Percentiles rank a stretch among this genome's conserved stretches.
Conservation (phyloP, 2,113 vertebrate species). For the Puntigrus tetrazona region DNA sequence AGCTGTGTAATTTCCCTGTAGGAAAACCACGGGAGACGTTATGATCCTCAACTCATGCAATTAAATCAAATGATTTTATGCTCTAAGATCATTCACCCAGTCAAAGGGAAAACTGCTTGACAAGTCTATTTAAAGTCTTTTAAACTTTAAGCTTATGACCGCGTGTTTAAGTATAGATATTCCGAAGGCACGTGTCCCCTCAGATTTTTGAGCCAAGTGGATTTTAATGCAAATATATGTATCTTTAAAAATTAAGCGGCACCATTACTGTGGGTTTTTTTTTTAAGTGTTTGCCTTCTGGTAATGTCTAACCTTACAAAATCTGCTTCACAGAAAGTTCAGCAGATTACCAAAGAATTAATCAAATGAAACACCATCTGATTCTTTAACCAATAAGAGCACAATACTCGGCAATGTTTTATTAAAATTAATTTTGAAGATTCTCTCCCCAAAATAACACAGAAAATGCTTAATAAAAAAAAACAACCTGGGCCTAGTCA, state of each 20-base stretch:
- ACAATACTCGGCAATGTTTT: background rate
- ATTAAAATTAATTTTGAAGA: background rate
- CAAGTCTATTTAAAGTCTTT: conserved; percentile 12
- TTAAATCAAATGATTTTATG: conserved; percentile 37
- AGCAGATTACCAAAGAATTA: background rate
- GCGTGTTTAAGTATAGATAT: background rate
- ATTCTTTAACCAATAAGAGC: background rate
- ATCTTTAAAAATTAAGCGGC: background rate
- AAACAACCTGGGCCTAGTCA: background rate
- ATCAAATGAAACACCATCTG: background rate
- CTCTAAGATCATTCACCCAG: conserved; percentile 17
- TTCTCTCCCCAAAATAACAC: background rate
- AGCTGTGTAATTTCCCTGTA: conserved; percentile 32
- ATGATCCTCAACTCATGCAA: conserved; percentile 33
- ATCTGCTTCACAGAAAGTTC: background rate
- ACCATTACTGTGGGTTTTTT: background rate
- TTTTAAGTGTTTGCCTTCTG: background rate
- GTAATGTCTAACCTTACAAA: conserved; percentile 6
- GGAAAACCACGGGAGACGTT: conserved; percentile 1
- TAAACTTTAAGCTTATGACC: background rate
- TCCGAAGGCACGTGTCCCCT: background rate
- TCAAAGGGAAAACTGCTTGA: conserved; percentile 15
- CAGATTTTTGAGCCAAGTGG: background rate
- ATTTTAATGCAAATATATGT: background rate
- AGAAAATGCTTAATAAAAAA: background rate